phyloP scores from a whole-genome alignment of 2,797 vertebrate species.

The Ceryle rudis region DNA sequence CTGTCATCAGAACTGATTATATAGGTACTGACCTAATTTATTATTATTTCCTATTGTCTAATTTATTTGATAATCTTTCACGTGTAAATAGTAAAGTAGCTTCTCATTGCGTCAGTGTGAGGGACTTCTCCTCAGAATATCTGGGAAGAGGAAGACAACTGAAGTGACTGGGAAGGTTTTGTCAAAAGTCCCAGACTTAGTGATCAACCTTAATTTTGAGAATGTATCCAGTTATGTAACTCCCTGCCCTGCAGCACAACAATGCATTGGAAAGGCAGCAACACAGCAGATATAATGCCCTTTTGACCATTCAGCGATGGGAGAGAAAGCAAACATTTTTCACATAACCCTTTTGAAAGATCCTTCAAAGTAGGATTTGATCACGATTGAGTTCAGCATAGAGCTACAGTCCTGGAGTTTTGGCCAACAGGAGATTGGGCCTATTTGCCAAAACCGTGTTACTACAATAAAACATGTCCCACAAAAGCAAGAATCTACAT shows the following conservation, averaged over 20 bases:
- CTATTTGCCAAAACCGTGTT: not conserved
- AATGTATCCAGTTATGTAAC: not conserved
- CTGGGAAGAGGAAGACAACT: not conserved
- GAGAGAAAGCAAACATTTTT: not conserved
- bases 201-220: not conserved
- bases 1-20: not conserved
- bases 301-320: not conserved
- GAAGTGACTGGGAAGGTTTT: not conserved
- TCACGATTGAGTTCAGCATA: not conserved
- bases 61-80: not conserved
- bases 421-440: not conserved
- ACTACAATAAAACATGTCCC: not conserved
- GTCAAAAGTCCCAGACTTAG: not conserved
- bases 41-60: not conserved
- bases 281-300: not conserved
- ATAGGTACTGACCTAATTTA: not conserved
- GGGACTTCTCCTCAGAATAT: not conserved
- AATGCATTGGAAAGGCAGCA: not conserved
- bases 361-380: not conserved
- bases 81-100: not conserved
- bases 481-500: not conserved
- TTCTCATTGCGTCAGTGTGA: not conserved
- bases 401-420: not conserved
- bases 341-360: not conserved
- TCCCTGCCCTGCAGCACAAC: not conserved